A percentile compares a stretch with the other conserved stretches of the same genome.
Conservation (phyloP, 2,113 vertebrate species). For the Anarhynchus alexandrinus region DNA sequence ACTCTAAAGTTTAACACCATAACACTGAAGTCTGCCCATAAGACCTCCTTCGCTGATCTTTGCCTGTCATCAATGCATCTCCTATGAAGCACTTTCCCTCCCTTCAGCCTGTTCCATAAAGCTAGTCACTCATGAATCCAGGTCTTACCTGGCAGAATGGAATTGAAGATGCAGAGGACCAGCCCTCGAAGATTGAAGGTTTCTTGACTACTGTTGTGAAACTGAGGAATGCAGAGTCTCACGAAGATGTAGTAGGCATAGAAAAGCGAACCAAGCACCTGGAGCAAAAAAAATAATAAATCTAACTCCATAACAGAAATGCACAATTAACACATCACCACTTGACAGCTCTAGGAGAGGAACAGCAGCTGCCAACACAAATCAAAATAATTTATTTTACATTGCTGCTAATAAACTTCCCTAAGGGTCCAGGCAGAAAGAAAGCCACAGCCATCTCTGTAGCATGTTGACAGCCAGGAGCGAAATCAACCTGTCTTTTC, state of each 20-base stretch:
- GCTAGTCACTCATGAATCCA: not conserved
- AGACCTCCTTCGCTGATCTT: not conserved
- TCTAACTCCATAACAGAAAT: not conserved
- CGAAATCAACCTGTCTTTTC: not conserved
- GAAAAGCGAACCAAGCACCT: conserved; percentile 93
- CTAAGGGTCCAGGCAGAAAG: not conserved
- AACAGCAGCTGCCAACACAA: not conserved
- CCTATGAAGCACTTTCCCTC: not conserved
- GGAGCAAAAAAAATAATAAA: not conserved
- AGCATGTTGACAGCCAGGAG: not conserved
- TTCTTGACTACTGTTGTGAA: conserved; percentile 85
- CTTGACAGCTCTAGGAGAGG: not conserved
- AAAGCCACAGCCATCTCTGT: not conserved
- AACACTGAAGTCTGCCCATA: not conserved
- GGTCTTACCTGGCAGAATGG: conserved; percentile 89
- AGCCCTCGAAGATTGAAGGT: conserved; percentile 86
- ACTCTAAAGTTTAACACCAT: not conserved
- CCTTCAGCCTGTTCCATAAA: not conserved
- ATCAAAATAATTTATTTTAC: not conserved
- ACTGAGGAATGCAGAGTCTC: conserved; percentile 89
- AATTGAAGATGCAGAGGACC: conserved; percentile 94
- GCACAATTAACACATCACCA: not conserved
- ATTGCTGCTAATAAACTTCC: not conserved
- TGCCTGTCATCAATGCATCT: not conserved
- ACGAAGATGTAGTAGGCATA: conserved; percentile 93